These are phyloP conservation scores for Leptura quadrifasciata DNA, from an alignment of 2,888 invertebrate species.

Conservation along the genomic window DNA sequence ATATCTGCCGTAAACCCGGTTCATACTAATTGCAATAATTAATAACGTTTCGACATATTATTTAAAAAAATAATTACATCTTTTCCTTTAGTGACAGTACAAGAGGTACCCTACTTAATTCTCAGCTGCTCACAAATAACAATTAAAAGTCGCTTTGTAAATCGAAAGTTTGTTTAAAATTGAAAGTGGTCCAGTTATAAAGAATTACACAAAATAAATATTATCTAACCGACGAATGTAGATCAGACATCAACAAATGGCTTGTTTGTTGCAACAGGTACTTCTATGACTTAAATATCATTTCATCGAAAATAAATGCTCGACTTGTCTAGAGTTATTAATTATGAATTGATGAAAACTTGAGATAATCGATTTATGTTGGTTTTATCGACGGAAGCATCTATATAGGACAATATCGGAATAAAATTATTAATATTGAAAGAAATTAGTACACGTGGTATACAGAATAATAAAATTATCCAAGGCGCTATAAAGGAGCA, in stretches of 20 bases:
- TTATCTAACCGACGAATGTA: conserved; percentile 29
- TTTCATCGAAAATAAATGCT: conserved; percentile 12
- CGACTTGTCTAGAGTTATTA: conserved; percentile 26
- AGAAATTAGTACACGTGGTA: background rate
- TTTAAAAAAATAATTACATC: conserved; percentile 13
- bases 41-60: conserved; percentile 4
- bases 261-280: conserved; percentile 32
- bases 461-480: no score
- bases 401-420: conserved; percentile 33
- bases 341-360: conserved; percentile 23
- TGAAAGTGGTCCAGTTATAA: conserved; percentile 37
- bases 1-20: background rate
- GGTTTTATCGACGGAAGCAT: conserved; percentile 25
- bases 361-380: conserved; percentile 30
- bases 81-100: background rate
- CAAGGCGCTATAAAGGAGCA: no score
- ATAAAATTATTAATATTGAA: conserved; percentile 37
- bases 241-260: conserved; percentile 16
- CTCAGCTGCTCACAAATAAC: conserved; percentile 19
- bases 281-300: conserved; percentile 11
- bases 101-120: conserved; percentile 5
- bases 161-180: conserved; percentile 25
- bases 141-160: conserved; percentile 26
- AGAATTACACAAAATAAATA: conserved; percentile 19
- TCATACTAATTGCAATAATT: conserved; percentile 7